Conservation (phyloP, 2,888 invertebrate genomes). For the Proisotoma minuta region DNA sequence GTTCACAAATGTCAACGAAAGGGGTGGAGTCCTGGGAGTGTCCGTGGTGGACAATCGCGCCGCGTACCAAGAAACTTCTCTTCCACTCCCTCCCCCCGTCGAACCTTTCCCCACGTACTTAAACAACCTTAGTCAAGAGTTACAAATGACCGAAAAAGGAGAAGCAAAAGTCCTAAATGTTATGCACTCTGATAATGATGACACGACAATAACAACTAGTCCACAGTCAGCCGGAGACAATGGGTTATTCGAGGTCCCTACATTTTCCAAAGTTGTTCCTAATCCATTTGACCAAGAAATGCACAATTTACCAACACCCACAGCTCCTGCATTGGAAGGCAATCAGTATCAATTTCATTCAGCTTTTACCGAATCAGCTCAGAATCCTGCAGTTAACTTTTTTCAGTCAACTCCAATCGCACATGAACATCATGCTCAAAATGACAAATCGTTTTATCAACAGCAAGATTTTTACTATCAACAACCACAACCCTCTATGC, state of each 20-base stretch:
- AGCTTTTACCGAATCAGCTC: conserved; percentile 7
- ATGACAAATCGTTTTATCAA: not conserved
- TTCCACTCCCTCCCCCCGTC: not conserved
- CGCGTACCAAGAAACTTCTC: not conserved
- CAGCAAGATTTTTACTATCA: conserved; percentile 8
- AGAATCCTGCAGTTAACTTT: conserved; percentile 8
- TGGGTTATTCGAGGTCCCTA: not conserved
- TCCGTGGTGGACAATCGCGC: not conserved
- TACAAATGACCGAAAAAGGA: not conserved
- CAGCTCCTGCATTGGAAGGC: no score
- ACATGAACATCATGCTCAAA: conserved; percentile 3
- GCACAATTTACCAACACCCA: no score
- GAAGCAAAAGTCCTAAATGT: not conserved
- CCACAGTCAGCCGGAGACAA: not conserved
- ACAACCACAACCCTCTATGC: not conserved
- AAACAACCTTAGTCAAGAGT: not conserved
- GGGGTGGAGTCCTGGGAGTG: not conserved
- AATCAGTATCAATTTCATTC: not conserved
- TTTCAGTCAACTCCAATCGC: conserved; percentile 5
- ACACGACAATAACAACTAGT: not conserved
- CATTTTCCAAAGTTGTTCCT: not conserved
- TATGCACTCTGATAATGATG: not conserved
- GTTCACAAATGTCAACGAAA: not conserved
- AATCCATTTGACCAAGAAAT: not conserved
- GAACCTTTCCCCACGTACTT: not conserved